Evolutionary conservation across 2,113 vertebrate species (phyloP), one percentile per base, ranked within the genome.

Genomic region (Amia ocellicauda): DNA sequence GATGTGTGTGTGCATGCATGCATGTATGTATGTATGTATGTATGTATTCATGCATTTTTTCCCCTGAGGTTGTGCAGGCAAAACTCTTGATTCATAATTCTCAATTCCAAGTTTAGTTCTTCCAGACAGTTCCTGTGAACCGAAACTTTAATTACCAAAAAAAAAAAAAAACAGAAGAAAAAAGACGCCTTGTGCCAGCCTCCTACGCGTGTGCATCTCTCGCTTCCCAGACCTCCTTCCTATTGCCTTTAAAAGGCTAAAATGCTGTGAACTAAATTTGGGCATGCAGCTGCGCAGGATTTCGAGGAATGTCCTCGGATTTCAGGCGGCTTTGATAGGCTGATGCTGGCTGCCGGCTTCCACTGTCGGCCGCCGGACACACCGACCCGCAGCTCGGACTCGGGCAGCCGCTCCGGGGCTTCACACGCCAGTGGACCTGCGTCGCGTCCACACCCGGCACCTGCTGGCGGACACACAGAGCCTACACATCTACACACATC

Each of bases 181-280:
- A n/a, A n/a, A n/a, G n/a, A n/a, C n/a, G 31, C 31, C 11, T 36
- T 10, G 31, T 36, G 11, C 11, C 31, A 36, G 31, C 31, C 5
- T 36, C 31, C 11, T 10, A 73, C 74, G 76, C 88, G 91, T 89
- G 82, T 86, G 78, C 71, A 31, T 87, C 85, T 90, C 64, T 17
- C 27, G 51, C n/a, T 36, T 45, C 78, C 82, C 80, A 76, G 70
- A 69, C 71, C 67, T 75, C 82, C 79, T 82, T 80, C 91, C 90
- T 84, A 88, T 91, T 93, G 89, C 93, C 94, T 95, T 96, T 93
- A 96, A 96, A 97, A 94, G 94, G 92, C 91, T 84, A 90, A 92
- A 87, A 86, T 86, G 91, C 79, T 89, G 86, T 80, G 74, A 69
- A 88, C 96, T 96, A 97, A 95, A 98, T 96, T 95, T 97, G 95